Evolutionary conservation across 2,113 vertebrate species (phyloP).

Genomic region (Poeciliopsis turrubarensis): DNA sequence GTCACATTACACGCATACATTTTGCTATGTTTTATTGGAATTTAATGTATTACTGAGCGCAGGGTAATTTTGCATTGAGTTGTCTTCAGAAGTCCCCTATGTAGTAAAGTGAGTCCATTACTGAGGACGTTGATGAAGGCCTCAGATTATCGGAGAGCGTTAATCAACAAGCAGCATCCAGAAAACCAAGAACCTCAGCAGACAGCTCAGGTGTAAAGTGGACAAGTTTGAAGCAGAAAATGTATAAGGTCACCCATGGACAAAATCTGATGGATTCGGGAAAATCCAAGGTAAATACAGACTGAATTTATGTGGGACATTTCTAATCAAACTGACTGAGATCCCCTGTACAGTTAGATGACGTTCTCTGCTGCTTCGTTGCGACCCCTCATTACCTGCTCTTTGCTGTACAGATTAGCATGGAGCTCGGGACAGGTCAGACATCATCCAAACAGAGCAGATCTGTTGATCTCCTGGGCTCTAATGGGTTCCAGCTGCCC

Average conservation of each 20-base stretch:
- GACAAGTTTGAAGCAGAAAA: background rate
- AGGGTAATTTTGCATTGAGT: background rate
- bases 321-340: background rate
- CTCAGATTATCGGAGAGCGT: background rate
- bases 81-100: no score
- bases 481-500: constrained; percentile 70
- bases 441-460: constrained; percentile 44
- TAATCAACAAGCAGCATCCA: background rate
- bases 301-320: no score
- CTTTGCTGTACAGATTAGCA: constrained; percentile 21
- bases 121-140: no score
- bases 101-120: no score
- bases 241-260: no score
- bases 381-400: background rate
- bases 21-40: background rate
- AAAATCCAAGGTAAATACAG: no score
- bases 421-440: constrained; percentile 43
- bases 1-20: background rate
- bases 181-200: background rate
- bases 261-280: no score
- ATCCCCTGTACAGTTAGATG: background rate
- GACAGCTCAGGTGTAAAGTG: background rate
- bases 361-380: constrained; percentile 6
- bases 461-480: constrained; percentile 48
- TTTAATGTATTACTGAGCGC: background rate